Evolutionary conservation across 1,140 invertebrate genomes (phyloP).

Genomic region (Sipha flava): DNA sequence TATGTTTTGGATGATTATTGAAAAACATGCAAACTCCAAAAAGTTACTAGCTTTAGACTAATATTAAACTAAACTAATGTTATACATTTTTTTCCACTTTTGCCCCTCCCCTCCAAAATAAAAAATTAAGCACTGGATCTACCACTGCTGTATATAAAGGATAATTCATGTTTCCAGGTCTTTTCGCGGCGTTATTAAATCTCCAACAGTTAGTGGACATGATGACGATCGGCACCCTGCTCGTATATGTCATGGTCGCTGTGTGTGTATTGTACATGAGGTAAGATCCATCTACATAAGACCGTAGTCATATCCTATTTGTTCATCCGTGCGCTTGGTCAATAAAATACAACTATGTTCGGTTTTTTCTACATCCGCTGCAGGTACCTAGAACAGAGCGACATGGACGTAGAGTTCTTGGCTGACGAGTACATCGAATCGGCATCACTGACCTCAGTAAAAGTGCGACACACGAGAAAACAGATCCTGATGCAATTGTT

Average conservation of each 20-base stretch:
- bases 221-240: slow-evolving; percentile 87
- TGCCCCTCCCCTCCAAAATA: too few relatives aligned
- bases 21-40: too few relatives aligned
- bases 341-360: too few relatives aligned
- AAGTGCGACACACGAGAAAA: slow-evolving; percentile 36
- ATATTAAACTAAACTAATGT: too few relatives aligned
- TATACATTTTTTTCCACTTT: too few relatives aligned
- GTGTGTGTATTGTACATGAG: slow-evolving; percentile 78
- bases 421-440: slow-evolving; percentile 23
- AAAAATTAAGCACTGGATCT: too few relatives aligned
- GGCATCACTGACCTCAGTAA: slow-evolving; percentile 22
- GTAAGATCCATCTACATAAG: slow-evolving; percentile 44
- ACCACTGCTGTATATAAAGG: slow-evolving; percentile 51
- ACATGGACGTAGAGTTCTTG: slow-evolving; percentile 36
- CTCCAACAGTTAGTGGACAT: slow-evolving; percentile 80
- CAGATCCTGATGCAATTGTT: slow-evolving; percentile 45
- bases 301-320: background rate
- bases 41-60: too few relatives aligned
- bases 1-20: too few relatives aligned
- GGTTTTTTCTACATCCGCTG: background rate
- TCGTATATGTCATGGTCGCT: slow-evolving; percentile 86
- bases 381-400: slow-evolving; percentile 40
- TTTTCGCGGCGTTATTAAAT: slow-evolving; percentile 78
- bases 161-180: too few relatives aligned
- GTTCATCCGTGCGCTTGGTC: too few relatives aligned